phyloP scores from a whole-genome alignment of 2,113 vertebrate species.

The Aspiorhynchus laticeps region DNA sequence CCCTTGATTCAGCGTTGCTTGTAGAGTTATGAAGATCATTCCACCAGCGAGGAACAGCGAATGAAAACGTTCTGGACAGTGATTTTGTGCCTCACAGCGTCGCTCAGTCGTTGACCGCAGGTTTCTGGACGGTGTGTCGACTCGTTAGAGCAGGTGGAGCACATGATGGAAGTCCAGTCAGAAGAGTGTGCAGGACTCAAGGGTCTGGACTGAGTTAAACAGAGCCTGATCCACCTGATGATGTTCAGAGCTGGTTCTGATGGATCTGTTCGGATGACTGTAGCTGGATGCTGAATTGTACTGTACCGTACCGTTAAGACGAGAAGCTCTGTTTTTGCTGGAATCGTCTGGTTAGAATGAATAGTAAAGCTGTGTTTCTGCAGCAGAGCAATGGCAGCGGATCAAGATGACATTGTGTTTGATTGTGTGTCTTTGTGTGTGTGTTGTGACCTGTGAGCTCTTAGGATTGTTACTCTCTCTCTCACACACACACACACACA shows the following conservation, averaged over 20 bases:
- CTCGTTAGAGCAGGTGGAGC: no score
- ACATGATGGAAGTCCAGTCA: no score
- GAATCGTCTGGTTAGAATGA: not conserved
- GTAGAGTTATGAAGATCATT: no score
- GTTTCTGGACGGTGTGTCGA: no score
- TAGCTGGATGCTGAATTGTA: not conserved
- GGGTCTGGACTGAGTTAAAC: no score
- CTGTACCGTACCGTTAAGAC: not conserved
- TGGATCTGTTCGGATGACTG: not conserved
- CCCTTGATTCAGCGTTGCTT: no score
- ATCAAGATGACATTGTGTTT: not conserved
- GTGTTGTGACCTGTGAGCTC: not conserved
- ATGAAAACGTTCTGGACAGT: no score
- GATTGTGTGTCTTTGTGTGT: not conserved
- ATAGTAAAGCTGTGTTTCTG: not conserved
- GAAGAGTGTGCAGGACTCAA: not conserved
- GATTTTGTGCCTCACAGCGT: no score
- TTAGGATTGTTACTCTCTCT: not conserved
- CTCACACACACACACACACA: not conserved
- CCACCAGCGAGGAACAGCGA: no score
- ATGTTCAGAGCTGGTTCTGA: not conserved
- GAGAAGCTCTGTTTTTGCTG: not conserved
- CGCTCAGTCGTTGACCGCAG: no score
- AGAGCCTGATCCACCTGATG: not conserved
- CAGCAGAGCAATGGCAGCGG: not conserved